These are phyloP conservation scores for Cladorhizidae sp. DNA, from an alignment of 37 sponge, comb jelly and placozoan genomes.

Conservation along the genomic window DNA sequence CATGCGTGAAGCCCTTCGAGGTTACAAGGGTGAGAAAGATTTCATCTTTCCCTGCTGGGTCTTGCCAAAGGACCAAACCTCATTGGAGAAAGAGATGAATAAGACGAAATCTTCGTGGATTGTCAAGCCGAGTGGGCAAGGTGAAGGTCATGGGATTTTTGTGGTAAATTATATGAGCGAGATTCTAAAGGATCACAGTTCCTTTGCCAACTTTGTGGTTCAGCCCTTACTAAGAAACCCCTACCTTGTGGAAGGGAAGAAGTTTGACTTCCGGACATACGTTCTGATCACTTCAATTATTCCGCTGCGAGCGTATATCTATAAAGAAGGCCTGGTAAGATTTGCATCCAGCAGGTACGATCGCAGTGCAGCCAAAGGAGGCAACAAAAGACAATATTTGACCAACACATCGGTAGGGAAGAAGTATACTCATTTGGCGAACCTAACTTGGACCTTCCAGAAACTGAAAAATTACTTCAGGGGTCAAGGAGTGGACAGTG, in stretches of 20 bases:
- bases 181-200: neutral
- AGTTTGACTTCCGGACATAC: conserved; percentile 85
- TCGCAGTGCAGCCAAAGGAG: conserved; percentile 47
- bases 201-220: conserved; percentile 50
- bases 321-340: conserved; percentile 84
- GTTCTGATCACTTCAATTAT: conserved; percentile 79
- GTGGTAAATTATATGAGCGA: conserved; percentile 53
- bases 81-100: conserved; percentile 39
- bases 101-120: conserved; percentile 42
- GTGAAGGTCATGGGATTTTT: conserved; percentile 91
- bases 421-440: conserved; percentile 67
- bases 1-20: conserved; percentile 58
- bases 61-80: conserved; percentile 72
- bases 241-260: conserved; percentile 69
- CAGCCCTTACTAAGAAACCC: conserved; percentile 78
- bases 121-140: conserved; percentile 74
- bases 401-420: conserved; percentile 92
- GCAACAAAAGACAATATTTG: conserved; percentile 62
- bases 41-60: conserved; percentile 91
- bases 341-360: conserved; percentile 81
- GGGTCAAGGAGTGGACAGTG: conserved; percentile 20
- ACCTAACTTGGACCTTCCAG: conserved; percentile 86
- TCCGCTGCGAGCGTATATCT: conserved; percentile 82
- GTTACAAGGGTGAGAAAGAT: conserved; percentile 36
- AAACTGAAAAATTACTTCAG: conserved; percentile 52